A percentile compares a stretch with the other conserved stretches of the same genome.
These are phyloP conservation scores for Icerya purchasi DNA, from an alignment of 2,888 invertebrate species.

Conservation along the genomic window DNA sequence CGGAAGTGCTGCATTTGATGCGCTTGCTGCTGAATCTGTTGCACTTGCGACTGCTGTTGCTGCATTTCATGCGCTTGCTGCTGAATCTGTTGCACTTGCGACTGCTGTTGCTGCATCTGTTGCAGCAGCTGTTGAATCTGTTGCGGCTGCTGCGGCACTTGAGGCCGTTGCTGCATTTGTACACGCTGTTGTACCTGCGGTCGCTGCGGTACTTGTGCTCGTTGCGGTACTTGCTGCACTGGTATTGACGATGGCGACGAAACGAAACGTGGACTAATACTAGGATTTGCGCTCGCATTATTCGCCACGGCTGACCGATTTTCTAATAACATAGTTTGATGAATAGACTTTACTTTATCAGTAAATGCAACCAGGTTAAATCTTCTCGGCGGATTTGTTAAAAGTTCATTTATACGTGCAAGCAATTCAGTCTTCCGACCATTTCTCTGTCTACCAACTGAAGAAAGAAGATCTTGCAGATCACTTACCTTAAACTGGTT, in stretches of 20 bases:
- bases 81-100: not conserved
- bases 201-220: not conserved
- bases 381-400: slow-evolving; percentile 39
- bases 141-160: not conserved
- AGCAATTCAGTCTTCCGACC: slow-evolving; percentile 62
- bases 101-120: not conserved
- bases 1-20: too few species aligned
- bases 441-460: slow-evolving; percentile 53
- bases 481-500: too few species aligned
- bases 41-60: not conserved
- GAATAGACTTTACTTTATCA: slow-evolving; percentile 11
- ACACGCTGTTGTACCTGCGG: not conserved
- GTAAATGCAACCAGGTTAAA: slow-evolving; percentile 35
- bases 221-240: too few species aligned
- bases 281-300: not conserved
- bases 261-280: too few species aligned
- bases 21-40: too few species aligned
- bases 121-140: not conserved
- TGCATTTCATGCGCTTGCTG: not conserved
- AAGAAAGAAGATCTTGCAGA: slow-evolving; percentile 59
- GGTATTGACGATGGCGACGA: too few species aligned
- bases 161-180: not conserved
- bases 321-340: too few species aligned
- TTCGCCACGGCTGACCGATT: too few species aligned
- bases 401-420: slow-evolving; percentile 45